Base-by-base conservation (phyloP, 53 echinoderm and acorn worm genomes). In the Holothuria scabra region DNA sequence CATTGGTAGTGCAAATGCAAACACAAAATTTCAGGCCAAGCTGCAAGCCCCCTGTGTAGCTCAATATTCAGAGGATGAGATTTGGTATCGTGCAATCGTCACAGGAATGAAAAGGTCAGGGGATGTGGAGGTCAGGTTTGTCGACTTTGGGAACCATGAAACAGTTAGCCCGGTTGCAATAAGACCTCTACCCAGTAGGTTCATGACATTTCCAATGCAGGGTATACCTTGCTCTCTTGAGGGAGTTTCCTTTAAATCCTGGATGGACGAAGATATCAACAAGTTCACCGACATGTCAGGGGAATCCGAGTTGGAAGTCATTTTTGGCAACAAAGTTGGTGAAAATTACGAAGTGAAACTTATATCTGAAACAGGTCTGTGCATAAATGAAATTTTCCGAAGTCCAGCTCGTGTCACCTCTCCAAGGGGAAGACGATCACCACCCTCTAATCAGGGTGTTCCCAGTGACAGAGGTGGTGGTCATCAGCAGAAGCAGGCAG, bases 141-240 rank as follows among this genome's bases (percentile, higher is more conserved):
- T 99, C 28, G 99, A 99, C 78, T 99, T 95, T 81, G 99, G 99
- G 21, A 99, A 99, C 52, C 83, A 88, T 20, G 99, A 99, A 37
- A 66, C 87, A 20, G 83, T 99, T n/a, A 46, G 87, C 13, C 25
- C 78, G 18, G 71, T 66, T 41, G 57, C 87, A 64, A 85, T 99
- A 18, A 81, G 76, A 65, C 79, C 83, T 56, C 46, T 99, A 34
- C 74, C 86, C 32, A 67, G 76, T 34, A 82, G 89, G 60, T 95
- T 89, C 85, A 70, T 95, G 81, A 18, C 59, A 16, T 78, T 95
- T 16, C 94, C 94, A 22, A 80, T 91, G 13, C 99, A 99, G 84
- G 91, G 92, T 34, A 91, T 99, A 41, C 82, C 87, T 8, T 99
- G 99, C 65, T 46, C 85, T 13, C 65, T 99, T 6, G 83, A 91